phyloP scores from a whole-genome alignment of 2,113 vertebrate genomes.

The Clarias gariepinus region DNA sequence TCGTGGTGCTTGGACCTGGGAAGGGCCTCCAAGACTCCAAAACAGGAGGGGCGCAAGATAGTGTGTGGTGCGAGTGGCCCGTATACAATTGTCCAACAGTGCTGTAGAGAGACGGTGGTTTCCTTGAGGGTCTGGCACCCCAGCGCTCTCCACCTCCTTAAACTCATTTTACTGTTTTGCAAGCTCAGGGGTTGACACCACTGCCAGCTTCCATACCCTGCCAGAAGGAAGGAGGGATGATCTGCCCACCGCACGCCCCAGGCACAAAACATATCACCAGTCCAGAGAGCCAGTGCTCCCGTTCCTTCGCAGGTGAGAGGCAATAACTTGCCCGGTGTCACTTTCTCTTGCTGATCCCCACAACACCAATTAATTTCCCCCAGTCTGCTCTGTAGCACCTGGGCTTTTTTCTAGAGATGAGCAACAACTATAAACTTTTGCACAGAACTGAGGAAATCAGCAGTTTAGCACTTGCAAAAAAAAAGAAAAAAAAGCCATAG shows the following conservation, averaged over 20 bases:
- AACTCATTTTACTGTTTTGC: background rate
- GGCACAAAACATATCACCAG: constrained; percentile 5
- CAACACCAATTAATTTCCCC: constrained; percentile 41
- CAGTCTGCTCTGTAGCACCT: constrained; percentile 30
- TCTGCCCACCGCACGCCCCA: constrained; percentile 33
- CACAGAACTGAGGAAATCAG: constrained; percentile 11
- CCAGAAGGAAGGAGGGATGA: background rate
- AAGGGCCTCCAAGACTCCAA: background rate
- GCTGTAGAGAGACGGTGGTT: constrained; percentile 40
- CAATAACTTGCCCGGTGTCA: background rate
- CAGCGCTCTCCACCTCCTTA: background rate
- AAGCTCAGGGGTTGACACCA: constrained; percentile 20
- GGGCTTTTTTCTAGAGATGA: constrained; percentile 8
- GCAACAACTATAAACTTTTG: constrained; percentile 26
- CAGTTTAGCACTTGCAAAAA: constrained; percentile 10
- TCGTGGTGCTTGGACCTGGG: background rate
- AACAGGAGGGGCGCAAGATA: too few species aligned
- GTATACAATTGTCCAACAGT: constrained; percentile 18
- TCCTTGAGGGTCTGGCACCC: constrained; percentile 3
- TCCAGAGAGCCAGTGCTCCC: background rate
- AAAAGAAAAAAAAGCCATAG: background rate
- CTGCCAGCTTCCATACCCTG: background rate
- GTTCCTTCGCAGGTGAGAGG: constrained; percentile 28
- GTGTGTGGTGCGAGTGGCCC: background rate
- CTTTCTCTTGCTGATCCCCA: constrained; percentile 32